Evolutionary conservation across 2,113 vertebrate genomes (phyloP).

Genomic region (Lampris megalopsis): DNA sequence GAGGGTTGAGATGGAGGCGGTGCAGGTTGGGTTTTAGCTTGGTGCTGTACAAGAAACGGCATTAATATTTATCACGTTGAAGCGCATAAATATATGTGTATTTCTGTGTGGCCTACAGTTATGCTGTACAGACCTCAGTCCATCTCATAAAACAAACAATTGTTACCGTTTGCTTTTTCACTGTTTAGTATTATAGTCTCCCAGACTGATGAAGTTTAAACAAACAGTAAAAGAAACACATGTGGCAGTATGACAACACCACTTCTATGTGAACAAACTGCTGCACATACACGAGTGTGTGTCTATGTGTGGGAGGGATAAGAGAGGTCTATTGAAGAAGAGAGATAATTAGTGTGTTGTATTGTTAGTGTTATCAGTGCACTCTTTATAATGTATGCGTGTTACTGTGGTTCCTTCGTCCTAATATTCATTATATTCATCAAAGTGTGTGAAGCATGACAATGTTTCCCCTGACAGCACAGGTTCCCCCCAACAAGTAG

Average conservation of each 20-base stretch:
- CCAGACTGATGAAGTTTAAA: neutral
- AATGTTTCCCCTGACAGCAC: conserved; percentile 32
- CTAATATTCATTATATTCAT: conserved; percentile 17
- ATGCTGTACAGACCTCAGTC: neutral
- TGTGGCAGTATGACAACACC: neutral
- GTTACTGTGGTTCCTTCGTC: conserved; percentile 10
- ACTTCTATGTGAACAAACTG: no score
- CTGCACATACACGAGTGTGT: neutral
- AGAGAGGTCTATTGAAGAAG: no score
- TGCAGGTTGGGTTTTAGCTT: conserved; percentile 25
- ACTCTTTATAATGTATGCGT: no score
- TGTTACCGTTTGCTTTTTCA: neutral
- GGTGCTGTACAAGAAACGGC: conserved; percentile 6
- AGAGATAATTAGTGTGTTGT: no score
- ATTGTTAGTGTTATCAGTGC: no score
- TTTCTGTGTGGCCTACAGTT: neutral
- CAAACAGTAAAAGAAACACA: neutral
- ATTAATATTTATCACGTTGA: conserved; percentile 31
- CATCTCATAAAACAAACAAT: conserved; percentile 16
- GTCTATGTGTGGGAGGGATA: neutral
- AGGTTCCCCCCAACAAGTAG: conserved; percentile 16
- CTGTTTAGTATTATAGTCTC: no score
- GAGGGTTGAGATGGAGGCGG: conserved; percentile 35
- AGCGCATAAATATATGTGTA: neutral
- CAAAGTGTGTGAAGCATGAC: conserved; percentile 24